Conservation (phyloP, 2,888 invertebrate species). For the Apodemia hepburni region DNA sequence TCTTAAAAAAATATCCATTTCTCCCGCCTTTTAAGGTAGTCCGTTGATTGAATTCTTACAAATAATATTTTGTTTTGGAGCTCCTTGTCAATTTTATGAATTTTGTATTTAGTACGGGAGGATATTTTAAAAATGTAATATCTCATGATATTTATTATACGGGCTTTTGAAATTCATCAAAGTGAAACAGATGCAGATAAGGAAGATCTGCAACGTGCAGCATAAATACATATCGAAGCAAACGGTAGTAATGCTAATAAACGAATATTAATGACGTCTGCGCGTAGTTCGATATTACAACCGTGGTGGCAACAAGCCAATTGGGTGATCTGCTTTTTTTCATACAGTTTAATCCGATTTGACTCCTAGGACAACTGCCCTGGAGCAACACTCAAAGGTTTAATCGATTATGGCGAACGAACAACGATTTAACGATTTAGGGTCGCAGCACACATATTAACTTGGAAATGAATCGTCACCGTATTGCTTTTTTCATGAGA, state of each 20-base stretch:
- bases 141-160: neutral
- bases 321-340: conserved; percentile 39
- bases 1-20: no score
- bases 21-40: no score
- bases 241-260: conserved; percentile 34
- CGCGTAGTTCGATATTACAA: conserved; percentile 42
- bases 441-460: no score
- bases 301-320: conserved; percentile 52
- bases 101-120: neutral
- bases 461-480: no score
- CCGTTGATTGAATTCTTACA: no score
- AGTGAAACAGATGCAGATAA: conserved; percentile 12
- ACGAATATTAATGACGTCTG: conserved; percentile 55
- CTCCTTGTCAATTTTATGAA: neutral
- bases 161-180: conserved; percentile 8
- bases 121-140: neutral
- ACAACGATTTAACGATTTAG: no score
- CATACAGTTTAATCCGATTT: conserved; percentile 28
- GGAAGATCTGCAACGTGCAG: conserved; percentile 18
- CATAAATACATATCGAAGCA: conserved; percentile 28
- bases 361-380: neutral
- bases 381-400: neutral
- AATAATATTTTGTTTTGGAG: neutral
- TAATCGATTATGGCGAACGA: neutral
- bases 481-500: no score